phyloP scores from a whole-genome alignment of 2,888 invertebrate species.

The Archips xylosteana region DNA sequence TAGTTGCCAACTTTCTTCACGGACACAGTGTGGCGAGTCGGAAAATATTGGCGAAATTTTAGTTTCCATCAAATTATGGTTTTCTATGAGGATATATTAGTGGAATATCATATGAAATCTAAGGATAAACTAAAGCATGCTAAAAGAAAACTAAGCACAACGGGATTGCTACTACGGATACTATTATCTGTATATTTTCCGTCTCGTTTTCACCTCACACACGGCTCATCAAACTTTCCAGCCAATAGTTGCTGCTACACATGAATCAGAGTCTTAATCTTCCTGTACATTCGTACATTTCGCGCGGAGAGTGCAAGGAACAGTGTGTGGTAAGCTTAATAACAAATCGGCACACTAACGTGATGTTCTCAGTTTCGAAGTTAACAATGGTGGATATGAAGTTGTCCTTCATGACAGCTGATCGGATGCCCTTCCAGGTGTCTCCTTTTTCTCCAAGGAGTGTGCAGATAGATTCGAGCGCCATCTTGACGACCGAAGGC shows the following conservation, averaged over 20 bases:
- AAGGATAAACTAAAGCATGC: constrained; percentile 1
- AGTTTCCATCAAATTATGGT: neutral
- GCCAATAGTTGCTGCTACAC: neutral
- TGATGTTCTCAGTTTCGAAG: constrained; percentile 96
- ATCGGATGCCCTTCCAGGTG: constrained; percentile 97
- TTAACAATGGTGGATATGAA: constrained; percentile 97
- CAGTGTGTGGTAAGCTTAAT: constrained; percentile 35
- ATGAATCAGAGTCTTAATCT: neutral
- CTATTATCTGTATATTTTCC: neutral
- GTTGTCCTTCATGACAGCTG: constrained; percentile 97
- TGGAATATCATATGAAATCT: too few relatives aligned
- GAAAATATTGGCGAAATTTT: neutral
- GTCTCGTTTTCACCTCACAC: neutral
- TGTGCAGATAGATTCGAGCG: constrained; percentile 97
- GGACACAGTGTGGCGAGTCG: neutral
- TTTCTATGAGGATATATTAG: neutral
- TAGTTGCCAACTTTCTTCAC: neutral
- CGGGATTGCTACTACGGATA: neutral
- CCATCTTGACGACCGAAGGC: constrained; percentile 96
- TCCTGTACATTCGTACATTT: neutral
- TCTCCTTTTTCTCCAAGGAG: constrained; percentile 95
- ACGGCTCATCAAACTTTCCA: neutral
- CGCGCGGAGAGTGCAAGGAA: neutral
- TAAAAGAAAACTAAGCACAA: neutral
- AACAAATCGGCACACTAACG: constrained; percentile 87